phyloP scores from a whole-genome alignment of 2,113 vertebrate species.

The Athene noctua region DNA sequence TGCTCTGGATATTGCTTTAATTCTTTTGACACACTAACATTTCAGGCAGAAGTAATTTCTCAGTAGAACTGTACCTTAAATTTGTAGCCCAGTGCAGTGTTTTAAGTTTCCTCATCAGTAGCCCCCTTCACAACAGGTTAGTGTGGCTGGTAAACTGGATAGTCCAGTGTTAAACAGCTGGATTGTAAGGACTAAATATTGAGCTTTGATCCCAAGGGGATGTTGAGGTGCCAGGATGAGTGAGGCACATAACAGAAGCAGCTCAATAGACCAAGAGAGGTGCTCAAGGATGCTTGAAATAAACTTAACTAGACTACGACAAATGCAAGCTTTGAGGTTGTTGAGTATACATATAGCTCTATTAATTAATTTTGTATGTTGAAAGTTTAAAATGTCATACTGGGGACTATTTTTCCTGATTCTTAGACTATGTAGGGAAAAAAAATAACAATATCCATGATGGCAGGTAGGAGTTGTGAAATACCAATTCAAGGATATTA shows the following conservation, averaged over 20 bases:
- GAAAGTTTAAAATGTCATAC: background rate
- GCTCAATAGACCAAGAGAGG: background rate
- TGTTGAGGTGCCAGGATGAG: background rate
- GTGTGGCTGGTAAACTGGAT: background rate
- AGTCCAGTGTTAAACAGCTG: background rate
- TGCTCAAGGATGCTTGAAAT: background rate
- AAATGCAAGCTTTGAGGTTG: background rate
- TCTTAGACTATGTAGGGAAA: background rate
- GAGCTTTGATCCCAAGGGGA: background rate
- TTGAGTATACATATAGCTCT: background rate
- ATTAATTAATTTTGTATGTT: background rate
- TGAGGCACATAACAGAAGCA: background rate
- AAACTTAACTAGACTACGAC: background rate
- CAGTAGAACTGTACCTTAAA: background rate
- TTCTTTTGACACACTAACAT: background rate
- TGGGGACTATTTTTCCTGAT: background rate
- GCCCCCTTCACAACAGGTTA: background rate
- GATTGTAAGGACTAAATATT: no score
- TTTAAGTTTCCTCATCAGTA: background rate
- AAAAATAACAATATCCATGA: no score
- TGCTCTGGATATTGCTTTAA: background rate
- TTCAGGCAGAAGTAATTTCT: background rate
- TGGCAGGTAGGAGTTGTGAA: background rate
- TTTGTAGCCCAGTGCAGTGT: accelerated
- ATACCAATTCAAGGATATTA: background rate